Conservation (phyloP, 2,797 vertebrate genomes). For the Chloroceryle amazona region DNA sequence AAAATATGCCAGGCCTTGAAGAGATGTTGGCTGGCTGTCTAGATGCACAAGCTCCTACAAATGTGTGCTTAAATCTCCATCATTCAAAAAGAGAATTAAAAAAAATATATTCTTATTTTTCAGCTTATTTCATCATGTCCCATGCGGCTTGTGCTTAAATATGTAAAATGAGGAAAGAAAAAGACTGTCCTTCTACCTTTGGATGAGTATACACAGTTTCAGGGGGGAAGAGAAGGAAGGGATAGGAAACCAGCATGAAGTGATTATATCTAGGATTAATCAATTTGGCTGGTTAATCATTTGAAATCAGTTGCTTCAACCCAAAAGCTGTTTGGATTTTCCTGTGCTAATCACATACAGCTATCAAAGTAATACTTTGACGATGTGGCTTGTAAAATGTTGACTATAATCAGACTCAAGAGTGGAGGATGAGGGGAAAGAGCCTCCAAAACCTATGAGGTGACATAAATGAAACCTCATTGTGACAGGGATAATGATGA, state of each 20-base stretch:
- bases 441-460: neutral
- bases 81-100: neutral
- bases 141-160: neutral
- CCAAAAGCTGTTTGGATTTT: neutral
- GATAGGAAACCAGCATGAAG: neutral
- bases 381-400: neutral
- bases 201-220: fast-evolving
- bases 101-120: neutral
- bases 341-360: neutral
- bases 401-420: neutral
- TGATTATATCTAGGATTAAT: neutral
- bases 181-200: neutral
- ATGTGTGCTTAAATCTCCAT: neutral
- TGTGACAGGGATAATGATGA: neutral
- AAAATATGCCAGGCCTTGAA: neutral
- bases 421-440: neutral
- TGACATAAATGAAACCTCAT: neutral
- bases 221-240: neutral
- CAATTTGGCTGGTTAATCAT: neutral
- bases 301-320: neutral
- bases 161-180: neutral
- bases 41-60: neutral
- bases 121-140: neutral
- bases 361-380: neutral
- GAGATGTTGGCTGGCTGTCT: neutral